A percentile compares a stretch with the other conserved stretches of the same genome.
phyloP scores from a whole-genome alignment of 2,113 vertebrate genomes.

The Oxygymnocypris stewartii region DNA sequence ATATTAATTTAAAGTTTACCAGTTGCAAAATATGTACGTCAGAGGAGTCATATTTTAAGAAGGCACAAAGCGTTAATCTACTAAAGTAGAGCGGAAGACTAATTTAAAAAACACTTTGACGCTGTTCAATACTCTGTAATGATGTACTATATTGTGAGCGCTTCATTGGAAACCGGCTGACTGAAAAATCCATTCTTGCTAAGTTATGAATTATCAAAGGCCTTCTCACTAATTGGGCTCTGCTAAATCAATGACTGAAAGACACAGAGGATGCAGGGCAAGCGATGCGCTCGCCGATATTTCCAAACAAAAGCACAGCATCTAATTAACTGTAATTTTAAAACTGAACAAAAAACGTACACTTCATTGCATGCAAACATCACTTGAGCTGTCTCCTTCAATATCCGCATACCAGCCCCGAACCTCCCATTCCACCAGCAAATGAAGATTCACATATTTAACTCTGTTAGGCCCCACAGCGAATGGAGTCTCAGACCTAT shows the following conservation, averaged over 20 bases:
- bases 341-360: conserved; percentile 25
- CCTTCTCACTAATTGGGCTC: conserved; percentile 57
- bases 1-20: not conserved
- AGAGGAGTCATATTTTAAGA: not conserved
- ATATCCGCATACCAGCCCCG: not conserved
- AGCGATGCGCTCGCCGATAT: conserved; percentile 48
- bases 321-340: conserved; percentile 38
- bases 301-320: conserved; percentile 43
- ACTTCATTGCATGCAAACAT: conserved; percentile 49
- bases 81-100: conserved; percentile 10
- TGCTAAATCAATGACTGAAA: conserved; percentile 57
- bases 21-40: not conserved
- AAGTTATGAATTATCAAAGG: conserved; percentile 53
- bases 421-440: not conserved
- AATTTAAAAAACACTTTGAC: conserved; percentile 45
- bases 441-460: not conserved
- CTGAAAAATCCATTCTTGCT: conserved; percentile 46
- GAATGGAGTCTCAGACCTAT: not conserved
- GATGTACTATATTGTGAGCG: conserved; percentile 38
- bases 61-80: conserved; percentile 1
- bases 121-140: conserved; percentile 44
- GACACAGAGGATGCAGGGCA: conserved; percentile 44
- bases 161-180: conserved; percentile 38
- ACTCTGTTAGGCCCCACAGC: not conserved
- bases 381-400: conserved; percentile 32